Percentiles rank a stretch among this genome's conserved stretches.
Evolutionary conservation across 1,140 invertebrate species (phyloP).

Genomic region (Bombus ignitus): DNA sequence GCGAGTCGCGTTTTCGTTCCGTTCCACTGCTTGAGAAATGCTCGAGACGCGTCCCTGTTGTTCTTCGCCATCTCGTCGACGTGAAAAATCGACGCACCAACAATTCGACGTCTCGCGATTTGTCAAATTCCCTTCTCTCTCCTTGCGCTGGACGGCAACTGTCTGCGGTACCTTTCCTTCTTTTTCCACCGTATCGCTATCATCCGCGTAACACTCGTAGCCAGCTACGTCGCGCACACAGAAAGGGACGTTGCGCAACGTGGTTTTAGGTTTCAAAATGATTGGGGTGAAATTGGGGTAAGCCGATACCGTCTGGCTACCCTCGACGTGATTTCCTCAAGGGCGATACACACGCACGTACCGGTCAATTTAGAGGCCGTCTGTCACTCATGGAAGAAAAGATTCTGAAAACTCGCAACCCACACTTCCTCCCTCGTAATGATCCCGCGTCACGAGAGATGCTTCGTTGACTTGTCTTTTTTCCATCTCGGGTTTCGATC

Average conservation of each 20-base stretch:
- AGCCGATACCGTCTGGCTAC: slow-evolving; percentile 75
- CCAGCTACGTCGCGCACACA: slow-evolving; percentile 23
- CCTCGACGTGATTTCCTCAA: slow-evolving; percentile 60
- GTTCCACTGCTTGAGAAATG: slow-evolving; percentile 79
- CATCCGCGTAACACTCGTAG: slow-evolving; percentile 60
- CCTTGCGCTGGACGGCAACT: slow-evolving; percentile 38
- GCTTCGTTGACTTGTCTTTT: neutral
- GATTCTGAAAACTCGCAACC: slow-evolving; percentile 60
- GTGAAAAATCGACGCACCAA: slow-evolving; percentile 79
- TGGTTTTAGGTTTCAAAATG: slow-evolving; percentile 81
- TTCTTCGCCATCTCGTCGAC: slow-evolving; percentile 60
- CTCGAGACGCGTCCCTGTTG: slow-evolving; percentile 59
- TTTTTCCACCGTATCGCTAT: slow-evolving; percentile 74
- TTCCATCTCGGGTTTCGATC: slow-evolving; percentile 28
- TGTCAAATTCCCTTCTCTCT: slow-evolving; percentile 73
- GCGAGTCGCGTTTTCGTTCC: slow-evolving; percentile 71
- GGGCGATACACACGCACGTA: slow-evolving; percentile 53
- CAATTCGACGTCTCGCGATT: slow-evolving; percentile 78
- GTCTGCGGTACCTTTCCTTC: slow-evolving; percentile 15
- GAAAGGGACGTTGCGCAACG: slow-evolving; percentile 45
- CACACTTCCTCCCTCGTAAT: slow-evolving; percentile 53
- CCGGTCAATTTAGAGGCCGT: slow-evolving; percentile 74
- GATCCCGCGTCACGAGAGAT: slow-evolving; percentile 33
- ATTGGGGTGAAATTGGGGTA: slow-evolving; percentile 82
- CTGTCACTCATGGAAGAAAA: slow-evolving; percentile 63